These are phyloP conservation scores for Agrypnia vestita DNA, from an alignment of 1,140 invertebrate species.

Conservation along the genomic window DNA sequence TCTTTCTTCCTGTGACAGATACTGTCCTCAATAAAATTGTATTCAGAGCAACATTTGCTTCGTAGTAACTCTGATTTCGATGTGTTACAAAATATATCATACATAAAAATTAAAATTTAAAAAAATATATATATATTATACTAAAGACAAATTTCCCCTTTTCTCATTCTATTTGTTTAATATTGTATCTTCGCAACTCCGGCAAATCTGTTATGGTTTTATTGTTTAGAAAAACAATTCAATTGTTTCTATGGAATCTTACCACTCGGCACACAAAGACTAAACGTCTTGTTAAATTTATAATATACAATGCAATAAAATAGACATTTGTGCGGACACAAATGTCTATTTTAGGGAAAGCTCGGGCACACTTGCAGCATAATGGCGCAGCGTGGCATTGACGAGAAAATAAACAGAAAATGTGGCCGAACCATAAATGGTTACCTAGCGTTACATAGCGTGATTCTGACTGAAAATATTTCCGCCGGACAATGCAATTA, in stretches of 20 bases:
- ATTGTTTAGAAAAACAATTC: not conserved
- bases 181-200: too few relatives aligned
- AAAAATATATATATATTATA: too few relatives aligned
- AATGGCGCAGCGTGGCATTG: slow-evolving; percentile 24
- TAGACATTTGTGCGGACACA: slow-evolving; percentile 36
- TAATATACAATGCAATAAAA: slow-evolving; percentile 45
- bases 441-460: not conserved
- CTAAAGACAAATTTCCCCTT: too few relatives aligned
- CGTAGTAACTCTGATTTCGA: too few relatives aligned
- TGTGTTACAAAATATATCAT: too few relatives aligned
- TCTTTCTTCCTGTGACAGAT: too few relatives aligned
- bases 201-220: not conserved
- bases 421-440: slow-evolving; percentile 31
- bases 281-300: slow-evolving; percentile 17
- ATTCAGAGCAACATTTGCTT: too few relatives aligned
- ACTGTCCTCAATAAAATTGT: too few relatives aligned
- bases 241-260: not conserved
- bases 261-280: not conserved
- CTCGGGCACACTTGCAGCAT: slow-evolving; percentile 24
- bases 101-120: too few relatives aligned
- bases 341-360: too few relatives aligned
- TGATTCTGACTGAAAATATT: slow-evolving; percentile 6
- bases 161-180: too few relatives aligned
- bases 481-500: not conserved
- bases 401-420: slow-evolving; percentile 11